A percentile compares a stretch with the other conserved stretches of the same genome.
Evolutionary conservation across 1,140 invertebrate species (phyloP).

Genomic region (Zophobas morio): DNA sequence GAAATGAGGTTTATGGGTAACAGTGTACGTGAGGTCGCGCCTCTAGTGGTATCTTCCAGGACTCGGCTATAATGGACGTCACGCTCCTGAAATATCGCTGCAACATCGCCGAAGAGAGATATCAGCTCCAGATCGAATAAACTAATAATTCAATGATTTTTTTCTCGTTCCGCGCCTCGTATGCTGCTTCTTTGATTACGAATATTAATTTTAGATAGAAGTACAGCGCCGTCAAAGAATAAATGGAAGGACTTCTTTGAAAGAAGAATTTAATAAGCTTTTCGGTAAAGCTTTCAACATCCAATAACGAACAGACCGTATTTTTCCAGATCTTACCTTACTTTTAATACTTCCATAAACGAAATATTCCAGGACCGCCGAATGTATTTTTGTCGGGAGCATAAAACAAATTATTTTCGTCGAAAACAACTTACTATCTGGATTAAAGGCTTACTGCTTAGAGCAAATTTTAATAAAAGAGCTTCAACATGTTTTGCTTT

Average conservation of each 20-base stretch:
- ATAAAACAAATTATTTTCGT: too few relatives aligned
- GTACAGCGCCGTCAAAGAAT: constrained; percentile 13
- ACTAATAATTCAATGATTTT: constrained; percentile 40
- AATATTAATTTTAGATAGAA: constrained; percentile 40
- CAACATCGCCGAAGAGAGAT: constrained; percentile 42
- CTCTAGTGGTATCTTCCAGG: constrained; percentile 42
- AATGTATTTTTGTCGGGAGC: too few relatives aligned
- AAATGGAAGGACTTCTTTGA: constrained; percentile 33
- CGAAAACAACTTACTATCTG: too few relatives aligned
- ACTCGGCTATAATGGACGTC: constrained; percentile 50
- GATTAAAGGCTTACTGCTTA: too few relatives aligned
- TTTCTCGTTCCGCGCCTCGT: neutral
- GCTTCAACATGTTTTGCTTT: too few relatives aligned
- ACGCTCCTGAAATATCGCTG: constrained; percentile 48
- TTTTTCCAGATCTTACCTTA: constrained; percentile 11
- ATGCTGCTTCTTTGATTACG: constrained; percentile 14
- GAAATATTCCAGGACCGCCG: constrained; percentile 7
- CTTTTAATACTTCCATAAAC: constrained; percentile 11
- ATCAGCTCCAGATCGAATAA: constrained; percentile 8
- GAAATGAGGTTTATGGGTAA: constrained; percentile 42
- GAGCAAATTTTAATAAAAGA: too few relatives aligned
- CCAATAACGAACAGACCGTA: constrained; percentile 29
- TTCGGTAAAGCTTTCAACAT: constrained; percentile 32
- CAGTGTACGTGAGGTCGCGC: constrained; percentile 28
- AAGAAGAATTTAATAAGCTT: constrained; percentile 41